These are phyloP conservation scores for Parnassius smintheus DNA, from an alignment of 2,888 invertebrate species.

Conservation along the genomic window DNA sequence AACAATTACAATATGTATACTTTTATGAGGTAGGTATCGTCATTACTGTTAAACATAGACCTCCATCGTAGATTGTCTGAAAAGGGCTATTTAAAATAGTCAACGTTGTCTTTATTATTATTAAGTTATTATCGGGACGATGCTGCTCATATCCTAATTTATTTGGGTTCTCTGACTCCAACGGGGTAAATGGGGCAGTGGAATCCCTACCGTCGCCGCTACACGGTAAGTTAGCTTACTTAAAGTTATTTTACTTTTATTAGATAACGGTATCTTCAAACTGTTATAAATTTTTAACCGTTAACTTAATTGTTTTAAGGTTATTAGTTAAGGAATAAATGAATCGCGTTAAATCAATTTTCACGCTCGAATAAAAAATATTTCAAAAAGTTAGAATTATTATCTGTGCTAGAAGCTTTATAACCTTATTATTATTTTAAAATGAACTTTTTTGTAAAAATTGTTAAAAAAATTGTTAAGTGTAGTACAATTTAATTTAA, in stretches of 20 bases:
- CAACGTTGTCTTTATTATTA: too few relatives aligned
- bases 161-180: too few relatives aligned
- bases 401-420: background rate
- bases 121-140: too few relatives aligned
- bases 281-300: background rate
- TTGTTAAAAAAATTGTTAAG: conserved; percentile 10
- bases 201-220: too few relatives aligned
- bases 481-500: background rate
- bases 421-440: background rate
- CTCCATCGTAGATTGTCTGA: too few relatives aligned
- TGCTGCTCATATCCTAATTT: too few relatives aligned
- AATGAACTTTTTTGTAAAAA: conserved; percentile 16
- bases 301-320: background rate
- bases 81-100: too few relatives aligned
- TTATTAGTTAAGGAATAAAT: background rate
- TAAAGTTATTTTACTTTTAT: background rate
- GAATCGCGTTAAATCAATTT: conserved; percentile 3
- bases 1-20: too few relatives aligned
- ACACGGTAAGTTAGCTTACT: background rate
- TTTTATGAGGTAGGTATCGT: too few relatives aligned
- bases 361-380: conserved; percentile 1
- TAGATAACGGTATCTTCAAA: background rate
- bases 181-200: too few relatives aligned
- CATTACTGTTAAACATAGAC: too few relatives aligned
- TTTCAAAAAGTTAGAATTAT: background rate